phyloP scores from a whole-genome alignment of 2,888 invertebrate species.

The Encarsia formosa region DNA sequence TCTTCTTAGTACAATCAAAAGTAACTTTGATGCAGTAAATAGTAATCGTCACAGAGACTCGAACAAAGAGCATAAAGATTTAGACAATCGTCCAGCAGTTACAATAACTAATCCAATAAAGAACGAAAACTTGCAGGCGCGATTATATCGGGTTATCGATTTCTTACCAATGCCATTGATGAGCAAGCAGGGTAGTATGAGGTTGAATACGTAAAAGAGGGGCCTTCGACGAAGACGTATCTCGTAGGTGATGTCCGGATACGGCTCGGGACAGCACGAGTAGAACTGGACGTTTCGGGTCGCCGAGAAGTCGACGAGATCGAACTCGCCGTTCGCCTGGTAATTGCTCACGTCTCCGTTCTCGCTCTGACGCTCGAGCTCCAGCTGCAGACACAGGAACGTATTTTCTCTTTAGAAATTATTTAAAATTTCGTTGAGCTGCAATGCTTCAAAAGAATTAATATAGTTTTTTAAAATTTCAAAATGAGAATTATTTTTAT shows the following conservation, averaged over 20 bases:
- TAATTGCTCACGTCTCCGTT: constrained; percentile 84
- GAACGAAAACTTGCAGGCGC: too few species aligned
- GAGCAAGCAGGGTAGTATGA: constrained; percentile 78
- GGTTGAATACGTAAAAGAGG: constrained; percentile 81
- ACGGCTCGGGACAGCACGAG: constrained; percentile 77
- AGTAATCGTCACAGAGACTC: too few species aligned
- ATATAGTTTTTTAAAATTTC: too few species aligned
- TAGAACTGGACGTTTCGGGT: constrained; percentile 70
- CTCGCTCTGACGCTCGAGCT: constrained; percentile 71
- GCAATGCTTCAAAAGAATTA: too few species aligned
- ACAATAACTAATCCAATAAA: too few species aligned
- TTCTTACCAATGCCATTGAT: constrained; percentile 79
- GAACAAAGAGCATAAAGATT: too few species aligned
- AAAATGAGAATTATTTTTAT: too few species aligned
- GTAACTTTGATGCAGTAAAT: too few species aligned
- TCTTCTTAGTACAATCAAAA: too few species aligned
- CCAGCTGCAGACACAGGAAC: constrained; percentile 56
- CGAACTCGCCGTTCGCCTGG: constrained; percentile 88
- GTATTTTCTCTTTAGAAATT: too few species aligned
- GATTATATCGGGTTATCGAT: neutral
- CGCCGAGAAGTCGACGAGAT: constrained; percentile 72
- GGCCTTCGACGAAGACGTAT: constrained; percentile 72
- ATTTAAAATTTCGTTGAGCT: too few species aligned
- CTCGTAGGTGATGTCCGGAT: constrained; percentile 79
- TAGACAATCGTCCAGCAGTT: too few species aligned